Evolutionary conservation across 2,797 vertebrate species (phyloP).

Genomic region (Coreius guichenoti): DNA sequence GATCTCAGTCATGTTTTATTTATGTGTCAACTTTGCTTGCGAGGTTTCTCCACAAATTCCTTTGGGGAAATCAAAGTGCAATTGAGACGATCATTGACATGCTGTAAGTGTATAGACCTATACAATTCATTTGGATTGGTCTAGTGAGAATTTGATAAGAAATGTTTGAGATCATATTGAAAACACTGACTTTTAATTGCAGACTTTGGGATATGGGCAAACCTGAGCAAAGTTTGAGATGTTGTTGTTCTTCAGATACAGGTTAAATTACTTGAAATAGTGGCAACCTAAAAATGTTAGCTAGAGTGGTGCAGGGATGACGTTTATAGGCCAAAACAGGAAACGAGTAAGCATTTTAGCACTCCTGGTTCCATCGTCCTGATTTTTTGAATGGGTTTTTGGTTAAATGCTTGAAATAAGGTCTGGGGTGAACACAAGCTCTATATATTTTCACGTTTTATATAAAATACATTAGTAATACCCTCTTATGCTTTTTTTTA

Average conservation of each 20-base stretch:
- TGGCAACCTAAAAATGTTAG: neutral
- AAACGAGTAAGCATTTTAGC: neutral
- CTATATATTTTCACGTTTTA: neutral
- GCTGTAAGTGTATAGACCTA: neutral
- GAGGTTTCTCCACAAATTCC: neutral
- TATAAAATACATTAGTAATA: neutral
- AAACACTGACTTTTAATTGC: neutral
- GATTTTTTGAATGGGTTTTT: neutral
- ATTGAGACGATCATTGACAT: slow-evolving; percentile 30
- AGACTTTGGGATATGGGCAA: neutral
- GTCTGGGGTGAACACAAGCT: neutral
- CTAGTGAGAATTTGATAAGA: neutral
- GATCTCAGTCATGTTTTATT: slow-evolving; percentile 25
- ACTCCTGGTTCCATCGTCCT: too few relatives aligned
- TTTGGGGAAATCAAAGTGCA: slow-evolving; percentile 62
- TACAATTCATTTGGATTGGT: neutral
- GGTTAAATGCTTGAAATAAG: neutral
- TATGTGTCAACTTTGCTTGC: neutral
- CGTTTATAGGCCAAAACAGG: neutral
- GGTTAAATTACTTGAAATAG: neutral
- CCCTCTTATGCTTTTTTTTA: neutral
- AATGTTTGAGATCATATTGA: neutral
- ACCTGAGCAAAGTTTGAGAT: neutral
- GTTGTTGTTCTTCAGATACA: neutral
- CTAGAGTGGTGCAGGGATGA: neutral